phyloP scores from a whole-genome alignment of 2,888 invertebrate genomes.

The Calliopum simillimum region DNA sequence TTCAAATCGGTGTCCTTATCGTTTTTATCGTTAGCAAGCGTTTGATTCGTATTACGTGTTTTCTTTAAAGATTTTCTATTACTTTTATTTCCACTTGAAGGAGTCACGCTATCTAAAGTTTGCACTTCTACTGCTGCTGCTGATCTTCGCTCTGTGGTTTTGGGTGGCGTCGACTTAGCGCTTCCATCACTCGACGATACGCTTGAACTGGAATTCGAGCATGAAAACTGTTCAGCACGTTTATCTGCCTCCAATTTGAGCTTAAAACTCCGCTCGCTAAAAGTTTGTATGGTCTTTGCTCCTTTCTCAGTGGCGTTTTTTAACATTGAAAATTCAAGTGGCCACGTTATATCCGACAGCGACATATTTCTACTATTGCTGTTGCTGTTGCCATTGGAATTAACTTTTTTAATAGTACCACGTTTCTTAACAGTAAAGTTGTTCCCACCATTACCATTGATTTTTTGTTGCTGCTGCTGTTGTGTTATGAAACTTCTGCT shows the following conservation, averaged over 20 bases:
- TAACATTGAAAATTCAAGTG: slow-evolving; percentile 27
- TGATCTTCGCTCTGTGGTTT: slow-evolving; percentile 36
- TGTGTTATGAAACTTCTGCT: neutral
- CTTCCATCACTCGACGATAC: slow-evolving; percentile 42
- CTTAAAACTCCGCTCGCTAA: slow-evolving; percentile 32
- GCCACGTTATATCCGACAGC: slow-evolving; percentile 40
- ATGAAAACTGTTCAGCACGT: neutral
- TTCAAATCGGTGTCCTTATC: slow-evolving; percentile 38
- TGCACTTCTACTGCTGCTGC: slow-evolving; percentile 35
- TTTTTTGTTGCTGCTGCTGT: slow-evolving; percentile 1
- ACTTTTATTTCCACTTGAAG: slow-evolving; percentile 39
- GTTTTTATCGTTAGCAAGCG: slow-evolving; percentile 18
- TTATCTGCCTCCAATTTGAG: slow-evolving; percentile 29
- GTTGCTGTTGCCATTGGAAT: slow-evolving; percentile 11
- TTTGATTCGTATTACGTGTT: neutral
- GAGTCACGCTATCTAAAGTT: slow-evolving; percentile 1
- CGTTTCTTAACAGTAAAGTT: slow-evolving; percentile 40
- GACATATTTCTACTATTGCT: slow-evolving; percentile 36
- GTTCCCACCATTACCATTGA: slow-evolving; percentile 3
- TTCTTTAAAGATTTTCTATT: slow-evolving; percentile 34
- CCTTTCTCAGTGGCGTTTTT: slow-evolving; percentile 18
- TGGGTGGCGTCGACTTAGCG: slow-evolving; percentile 34
- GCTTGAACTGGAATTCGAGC: slow-evolving; percentile 25
- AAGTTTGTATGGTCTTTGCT: slow-evolving; percentile 17
- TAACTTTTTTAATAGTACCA: slow-evolving; percentile 38